These are phyloP conservation scores for Amazona vittata DNA, from an alignment of 2,113 vertebrate genomes.

Conservation along the genomic window DNA sequence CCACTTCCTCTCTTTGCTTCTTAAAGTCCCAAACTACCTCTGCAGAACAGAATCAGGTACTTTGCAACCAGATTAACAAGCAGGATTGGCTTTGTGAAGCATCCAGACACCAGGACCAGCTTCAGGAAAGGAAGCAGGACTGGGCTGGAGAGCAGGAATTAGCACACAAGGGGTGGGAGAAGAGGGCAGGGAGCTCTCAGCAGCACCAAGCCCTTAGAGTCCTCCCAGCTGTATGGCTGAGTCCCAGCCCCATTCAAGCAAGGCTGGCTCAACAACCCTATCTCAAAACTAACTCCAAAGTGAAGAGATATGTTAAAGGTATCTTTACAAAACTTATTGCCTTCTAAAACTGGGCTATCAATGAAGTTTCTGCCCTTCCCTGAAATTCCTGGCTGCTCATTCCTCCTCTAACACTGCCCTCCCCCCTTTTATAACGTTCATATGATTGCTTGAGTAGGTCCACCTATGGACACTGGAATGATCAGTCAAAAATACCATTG, in stretches of 20 bases:
- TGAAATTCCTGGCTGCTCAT: not conserved
- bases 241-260: not conserved
- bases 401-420: not conserved
- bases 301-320: not conserved
- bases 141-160: not conserved
- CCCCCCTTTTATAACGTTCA: not conserved
- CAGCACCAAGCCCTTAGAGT: not conserved
- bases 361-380: not conserved
- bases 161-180: not conserved
- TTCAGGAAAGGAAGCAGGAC: not conserved
- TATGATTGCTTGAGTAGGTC: not conserved
- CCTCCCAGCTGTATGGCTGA: not conserved
- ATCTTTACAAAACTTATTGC: not conserved
- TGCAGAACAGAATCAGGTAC: not conserved
- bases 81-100: not conserved
- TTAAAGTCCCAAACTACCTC: not conserved
- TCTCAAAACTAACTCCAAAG: not conserved
- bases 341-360: not conserved
- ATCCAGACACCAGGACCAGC: not conserved
- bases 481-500: not conserved
- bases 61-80: not conserved
- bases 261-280: not conserved
- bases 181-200: not conserved
- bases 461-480: not conserved
- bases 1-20: not conserved